Evolutionary conservation across 2,888 invertebrate species (phyloP).

Genomic region (Formica aserva): DNA sequence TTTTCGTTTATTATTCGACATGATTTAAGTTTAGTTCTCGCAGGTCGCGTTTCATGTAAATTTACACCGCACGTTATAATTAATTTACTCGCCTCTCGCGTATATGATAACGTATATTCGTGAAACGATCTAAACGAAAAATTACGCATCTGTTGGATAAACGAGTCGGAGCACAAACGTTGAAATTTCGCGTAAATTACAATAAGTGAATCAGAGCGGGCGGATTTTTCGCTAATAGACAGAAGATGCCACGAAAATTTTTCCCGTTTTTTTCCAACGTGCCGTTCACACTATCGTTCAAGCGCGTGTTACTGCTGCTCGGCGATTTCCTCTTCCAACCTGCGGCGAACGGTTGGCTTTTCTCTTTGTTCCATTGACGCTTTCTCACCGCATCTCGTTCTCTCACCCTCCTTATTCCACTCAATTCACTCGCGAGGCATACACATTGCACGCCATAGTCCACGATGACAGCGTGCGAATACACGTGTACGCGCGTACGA

Average conservation of each 20-base stretch:
- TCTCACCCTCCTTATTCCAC: constrained; percentile 38
- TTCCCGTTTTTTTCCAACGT: not conserved
- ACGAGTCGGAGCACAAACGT: not conserved
- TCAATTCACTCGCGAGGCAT: constrained; percentile 48
- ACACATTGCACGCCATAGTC: constrained; percentile 58
- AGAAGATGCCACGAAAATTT: not conserved
- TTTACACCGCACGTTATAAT: constrained; percentile 44
- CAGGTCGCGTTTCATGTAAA: constrained; percentile 24
- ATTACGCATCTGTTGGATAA: constrained; percentile 29
- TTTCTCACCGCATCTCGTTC: constrained; percentile 44
- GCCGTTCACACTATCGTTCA: constrained; percentile 5
- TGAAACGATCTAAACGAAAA: constrained; percentile 32
- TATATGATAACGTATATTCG: constrained; percentile 15
- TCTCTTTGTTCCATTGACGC: constrained; percentile 55
- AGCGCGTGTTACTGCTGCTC: constrained; percentile 30
- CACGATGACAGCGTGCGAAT: constrained; percentile 67
- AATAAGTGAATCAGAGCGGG: constrained; percentile 3
- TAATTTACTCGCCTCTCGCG: constrained; percentile 31
- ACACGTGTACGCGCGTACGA: constrained; percentile 60
- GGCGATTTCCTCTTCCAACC: constrained; percentile 51
- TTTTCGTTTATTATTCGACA: constrained; percentile 31
- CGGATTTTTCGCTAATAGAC: not conserved
- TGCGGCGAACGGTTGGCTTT: constrained; percentile 59
- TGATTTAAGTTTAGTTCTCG: constrained; percentile 30
- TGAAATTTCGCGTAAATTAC: constrained; percentile 31